Evolutionary conservation across 1,140 invertebrate species (phyloP), one percentile per base, ranked within the genome.

Genomic region (Drosophila tristis): DNA sequence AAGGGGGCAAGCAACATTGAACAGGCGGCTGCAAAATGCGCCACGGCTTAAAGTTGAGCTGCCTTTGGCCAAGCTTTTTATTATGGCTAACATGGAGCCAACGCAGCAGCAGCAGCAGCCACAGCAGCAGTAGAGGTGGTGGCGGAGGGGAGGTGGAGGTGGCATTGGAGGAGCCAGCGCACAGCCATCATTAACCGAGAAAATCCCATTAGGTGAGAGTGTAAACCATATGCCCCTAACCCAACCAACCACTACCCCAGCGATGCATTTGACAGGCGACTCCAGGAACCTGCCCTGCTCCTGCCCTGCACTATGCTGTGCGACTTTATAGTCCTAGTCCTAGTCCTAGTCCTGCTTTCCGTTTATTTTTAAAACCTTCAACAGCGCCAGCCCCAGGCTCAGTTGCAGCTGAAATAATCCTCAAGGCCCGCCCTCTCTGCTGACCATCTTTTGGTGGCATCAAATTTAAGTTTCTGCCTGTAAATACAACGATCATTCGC

Each of bases 111-210:
- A 35, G 31, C 35, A 13, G 11, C 35, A 13, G 11, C 35, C 4
- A 4, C 35, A 39, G 35, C 35, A 13, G 11, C 35, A 13, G 35
- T 0, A 13, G 35, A 13, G 35, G 35, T 0, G 35, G 11, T 5
- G 35, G 35, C 68, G 66, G 25, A 55, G 43, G 5, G 58, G 57
- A 29, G 62, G 48, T 13, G 64, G 61, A 53, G 57, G 29, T 31
- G 65, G 53, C 7, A 23, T 31, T 5, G 50, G 60, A 23, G 72
- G 62, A 62, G 78, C 67, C 59, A 68, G 68, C 53, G 90, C 81
- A 50, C 90, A 91, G 74, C 90, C 84, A 77, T 91, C 90, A 84
- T 91, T 90, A 90, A 91, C 90, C 68, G 90, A 91, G 84, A 91
- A 91, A 91, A 91, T 91, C 75, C 90, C 90, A 71, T 90, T 91